A percentile compares a stretch with the other conserved stretches of the same genome.
Conservation (phyloP, 2,797 vertebrate genomes). For the Poeciliopsis infans region DNA sequence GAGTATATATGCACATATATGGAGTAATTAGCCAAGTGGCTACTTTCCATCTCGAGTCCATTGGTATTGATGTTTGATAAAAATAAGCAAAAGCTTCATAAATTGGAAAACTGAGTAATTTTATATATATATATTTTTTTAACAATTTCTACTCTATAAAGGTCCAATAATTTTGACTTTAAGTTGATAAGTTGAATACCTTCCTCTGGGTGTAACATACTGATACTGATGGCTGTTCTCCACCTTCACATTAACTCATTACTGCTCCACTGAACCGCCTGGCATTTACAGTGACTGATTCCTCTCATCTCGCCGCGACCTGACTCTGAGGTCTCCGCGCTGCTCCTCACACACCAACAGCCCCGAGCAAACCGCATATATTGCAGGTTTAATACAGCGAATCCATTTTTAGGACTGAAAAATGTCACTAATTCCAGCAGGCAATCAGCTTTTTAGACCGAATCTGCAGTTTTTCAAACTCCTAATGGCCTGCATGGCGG, state of each 20-base stretch:
- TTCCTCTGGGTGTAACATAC: not conserved
- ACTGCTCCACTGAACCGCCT: slow-evolving; percentile 24
- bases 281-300: slow-evolving; percentile 63
- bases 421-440: slow-evolving; percentile 29
- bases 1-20: not conserved
- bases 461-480: slow-evolving; percentile 6
- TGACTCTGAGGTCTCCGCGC: slow-evolving; percentile 27
- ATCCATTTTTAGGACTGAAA: slow-evolving; percentile 8
- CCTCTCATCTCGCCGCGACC: slow-evolving; percentile 10
- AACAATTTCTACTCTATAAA: too few species aligned
- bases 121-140: too few species aligned
- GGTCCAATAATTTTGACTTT: too few species aligned
- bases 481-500: slow-evolving; percentile 4
- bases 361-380: slow-evolving; percentile 16
- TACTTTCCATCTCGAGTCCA: too few species aligned
- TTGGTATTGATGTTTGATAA: too few species aligned
- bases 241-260: slow-evolving; percentile 22
- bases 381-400: slow-evolving; percentile 8
- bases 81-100: too few species aligned
- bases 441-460: slow-evolving; percentile 21
- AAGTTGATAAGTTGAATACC: too few species aligned
- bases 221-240: slow-evolving; percentile 15
- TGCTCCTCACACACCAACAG: slow-evolving; percentile 3
- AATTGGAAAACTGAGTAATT: too few species aligned
- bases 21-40: not conserved